Base-by-base conservation (phyloP, 2,888 invertebrate species). In the Priocnemis perturbator region DNA sequence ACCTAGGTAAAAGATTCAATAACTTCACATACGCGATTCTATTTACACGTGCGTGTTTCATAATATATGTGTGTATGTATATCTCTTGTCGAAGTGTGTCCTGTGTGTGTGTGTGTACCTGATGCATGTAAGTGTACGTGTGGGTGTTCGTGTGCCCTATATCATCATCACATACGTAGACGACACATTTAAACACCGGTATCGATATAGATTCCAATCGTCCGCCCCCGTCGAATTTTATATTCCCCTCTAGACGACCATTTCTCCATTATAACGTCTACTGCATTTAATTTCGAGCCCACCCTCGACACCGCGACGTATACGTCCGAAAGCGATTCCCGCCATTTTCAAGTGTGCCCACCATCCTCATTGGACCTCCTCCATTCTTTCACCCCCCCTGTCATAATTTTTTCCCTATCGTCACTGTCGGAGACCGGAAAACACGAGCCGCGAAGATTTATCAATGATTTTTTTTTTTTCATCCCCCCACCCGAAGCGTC, bases 131-230 rank as follows among this genome's bases (percentile, higher is more conserved):
- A n/a, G 64, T 62, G 45, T 64, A 37, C 15, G n/a, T 60, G 53
- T 64, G 64, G 60, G 44, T 58, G 70, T 77, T 69, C 76, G 65
- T 73, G 64, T 73, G 73, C 71, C 71, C 64, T 71, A 37, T 76
- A 71, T 78, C 77, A 71, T 78, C 77, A 72, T 74, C 79, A 69
- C 77, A 78, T 75, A 77, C 72, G 81, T 77, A 77, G 72, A 77
- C 77, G 76, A 79, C 79, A 79, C 79, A 70, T 79, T 37, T 37
- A 37, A 37, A 37, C 37, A 37, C 37, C 37, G 37, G 37, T 37
- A 37, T 37, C 37, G 37, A 37, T 37, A 37, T 37, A 3, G 37
- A 37, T 37, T 37, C 11, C 37, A 37, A 37, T 37, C 37, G 37
- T 37, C 37, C 37, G 37, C 14, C 37, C 37, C 37, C 37, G 14